These are phyloP conservation scores for Ethmia dodecea DNA, from an alignment of 2,888 invertebrate species.

Conservation along the genomic window DNA sequence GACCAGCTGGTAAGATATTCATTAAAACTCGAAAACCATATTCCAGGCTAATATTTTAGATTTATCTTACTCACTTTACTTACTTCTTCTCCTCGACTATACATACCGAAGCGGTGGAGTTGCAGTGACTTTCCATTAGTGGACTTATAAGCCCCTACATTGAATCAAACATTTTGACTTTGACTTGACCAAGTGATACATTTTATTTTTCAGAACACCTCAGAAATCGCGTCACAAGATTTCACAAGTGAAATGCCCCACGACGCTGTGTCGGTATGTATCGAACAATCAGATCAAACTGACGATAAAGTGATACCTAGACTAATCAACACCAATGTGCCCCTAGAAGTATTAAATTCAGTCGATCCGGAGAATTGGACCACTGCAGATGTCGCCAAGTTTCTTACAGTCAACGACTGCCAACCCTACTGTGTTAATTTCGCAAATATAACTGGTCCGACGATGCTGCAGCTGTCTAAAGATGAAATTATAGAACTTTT, in stretches of 20 bases:
- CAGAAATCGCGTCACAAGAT: neutral
- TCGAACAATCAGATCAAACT: too few species aligned
- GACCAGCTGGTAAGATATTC: neutral
- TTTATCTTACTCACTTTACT: too few species aligned
- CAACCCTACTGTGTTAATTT: conserved; percentile 84
- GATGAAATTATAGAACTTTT: conserved; percentile 93
- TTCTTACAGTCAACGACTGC: conserved; percentile 92
- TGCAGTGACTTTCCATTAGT: too few species aligned
- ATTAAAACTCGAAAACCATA: too few species aligned
- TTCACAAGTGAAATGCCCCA: neutral
- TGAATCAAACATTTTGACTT: too few species aligned
- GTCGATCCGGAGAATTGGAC: conserved; percentile 82
- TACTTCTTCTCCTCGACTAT: too few species aligned
- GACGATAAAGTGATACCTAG: conserved; percentile 80
- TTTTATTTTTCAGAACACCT: neutral
- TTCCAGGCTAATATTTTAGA: too few species aligned
- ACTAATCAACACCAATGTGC: conserved; percentile 76
- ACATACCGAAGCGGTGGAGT: too few species aligned
- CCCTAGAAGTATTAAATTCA: conserved; percentile 69
- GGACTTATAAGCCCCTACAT: neutral
- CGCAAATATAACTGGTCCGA: conserved; percentile 86
- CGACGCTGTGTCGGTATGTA: neutral
- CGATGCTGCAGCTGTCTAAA: conserved; percentile 88
- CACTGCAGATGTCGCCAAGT: conserved; percentile 89
- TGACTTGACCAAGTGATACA: neutral